A percentile compares a stretch with the other conserved stretches of the same genome.
Conservation (phyloP, 2,113 vertebrate genomes). For the Dasypus novemcinctus region DNA sequence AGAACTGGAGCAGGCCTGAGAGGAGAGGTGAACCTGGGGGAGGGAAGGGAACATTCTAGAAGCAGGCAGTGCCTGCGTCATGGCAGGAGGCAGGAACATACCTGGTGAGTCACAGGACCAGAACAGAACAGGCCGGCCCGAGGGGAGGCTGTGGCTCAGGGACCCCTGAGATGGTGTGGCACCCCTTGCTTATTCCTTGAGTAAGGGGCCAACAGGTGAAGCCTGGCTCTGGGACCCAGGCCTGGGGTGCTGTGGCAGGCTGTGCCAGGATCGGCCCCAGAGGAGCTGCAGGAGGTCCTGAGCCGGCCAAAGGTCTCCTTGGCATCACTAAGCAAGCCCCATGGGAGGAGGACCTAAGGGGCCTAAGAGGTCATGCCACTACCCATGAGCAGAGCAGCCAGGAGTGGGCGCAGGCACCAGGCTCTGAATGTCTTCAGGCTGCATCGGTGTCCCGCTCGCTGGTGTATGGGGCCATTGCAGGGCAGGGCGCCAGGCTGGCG, state of each 20-base stretch:
- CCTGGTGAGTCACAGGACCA: not conserved
- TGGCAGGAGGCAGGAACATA: not conserved
- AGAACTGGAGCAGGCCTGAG: not conserved
- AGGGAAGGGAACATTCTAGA: not conserved
- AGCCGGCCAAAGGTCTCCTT: conserved; percentile 44
- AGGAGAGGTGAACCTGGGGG: not conserved
- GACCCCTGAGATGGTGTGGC: not conserved
- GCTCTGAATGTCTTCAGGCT: not conserved
- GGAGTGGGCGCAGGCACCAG: not conserved
- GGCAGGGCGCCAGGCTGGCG: not conserved
- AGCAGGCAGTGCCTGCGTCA: not conserved
- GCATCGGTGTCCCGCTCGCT: not conserved
- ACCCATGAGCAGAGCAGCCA: not conserved
- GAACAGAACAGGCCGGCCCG: accelerated
- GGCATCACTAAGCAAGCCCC: not conserved
- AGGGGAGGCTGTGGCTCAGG: not conserved
- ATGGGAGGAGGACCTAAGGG: not conserved
- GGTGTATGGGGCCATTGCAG: not conserved
- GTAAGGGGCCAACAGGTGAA: not conserved
- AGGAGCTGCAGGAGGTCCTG: not conserved
- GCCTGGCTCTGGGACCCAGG: not conserved
- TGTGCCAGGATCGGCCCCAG: not conserved
- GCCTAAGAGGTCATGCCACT: not conserved
- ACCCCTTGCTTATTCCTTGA: not conserved
- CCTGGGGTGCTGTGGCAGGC: not conserved